These are phyloP conservation scores for Lophura swinhoii DNA, from an alignment of 2,797 vertebrate species.

Conservation along the genomic window DNA sequence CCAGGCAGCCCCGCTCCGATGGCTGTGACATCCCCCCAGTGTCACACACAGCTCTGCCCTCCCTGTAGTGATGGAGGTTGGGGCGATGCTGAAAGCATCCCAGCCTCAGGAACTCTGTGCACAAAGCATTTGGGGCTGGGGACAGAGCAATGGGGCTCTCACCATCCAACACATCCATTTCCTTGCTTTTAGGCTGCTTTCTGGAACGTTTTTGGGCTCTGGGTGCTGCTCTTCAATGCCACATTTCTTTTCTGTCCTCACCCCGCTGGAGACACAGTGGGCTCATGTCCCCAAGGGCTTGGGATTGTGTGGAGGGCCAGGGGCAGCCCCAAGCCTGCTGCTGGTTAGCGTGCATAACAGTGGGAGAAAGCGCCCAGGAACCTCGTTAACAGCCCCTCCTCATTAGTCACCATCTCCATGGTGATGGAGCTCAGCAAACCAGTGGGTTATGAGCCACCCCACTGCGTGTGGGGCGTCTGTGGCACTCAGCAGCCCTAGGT, in stretches of 20 bases:
- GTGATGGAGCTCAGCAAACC: background rate
- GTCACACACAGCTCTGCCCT: fast-evolving
- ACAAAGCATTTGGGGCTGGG: background rate
- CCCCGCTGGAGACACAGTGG: background rate
- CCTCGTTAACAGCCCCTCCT: background rate
- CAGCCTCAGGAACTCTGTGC: background rate
- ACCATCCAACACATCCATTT: too few relatives aligned
- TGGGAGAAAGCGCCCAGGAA: fast-evolving
- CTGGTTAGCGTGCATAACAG: fast-evolving
- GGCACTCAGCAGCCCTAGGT: fast-evolving
- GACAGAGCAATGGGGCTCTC: background rate
- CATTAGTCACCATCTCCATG: background rate
- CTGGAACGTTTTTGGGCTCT: too few relatives aligned
- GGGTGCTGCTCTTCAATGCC: background rate
- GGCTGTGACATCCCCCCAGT: background rate
- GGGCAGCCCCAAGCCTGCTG: background rate
- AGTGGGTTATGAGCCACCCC: background rate
- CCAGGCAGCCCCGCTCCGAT: fast-evolving
- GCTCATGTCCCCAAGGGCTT: background rate
- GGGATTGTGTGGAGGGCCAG: background rate
- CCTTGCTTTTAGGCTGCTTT: fast-evolving
- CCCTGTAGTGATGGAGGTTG: fast-evolving
- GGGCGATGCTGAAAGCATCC: background rate
- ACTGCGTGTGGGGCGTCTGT: fast-evolving
- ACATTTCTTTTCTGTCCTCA: background rate